Evolutionary conservation across 2,113 vertebrate genomes (phyloP), one percentile per base, ranked within the genome.

Genomic region (Chloebia gouldiae): DNA sequence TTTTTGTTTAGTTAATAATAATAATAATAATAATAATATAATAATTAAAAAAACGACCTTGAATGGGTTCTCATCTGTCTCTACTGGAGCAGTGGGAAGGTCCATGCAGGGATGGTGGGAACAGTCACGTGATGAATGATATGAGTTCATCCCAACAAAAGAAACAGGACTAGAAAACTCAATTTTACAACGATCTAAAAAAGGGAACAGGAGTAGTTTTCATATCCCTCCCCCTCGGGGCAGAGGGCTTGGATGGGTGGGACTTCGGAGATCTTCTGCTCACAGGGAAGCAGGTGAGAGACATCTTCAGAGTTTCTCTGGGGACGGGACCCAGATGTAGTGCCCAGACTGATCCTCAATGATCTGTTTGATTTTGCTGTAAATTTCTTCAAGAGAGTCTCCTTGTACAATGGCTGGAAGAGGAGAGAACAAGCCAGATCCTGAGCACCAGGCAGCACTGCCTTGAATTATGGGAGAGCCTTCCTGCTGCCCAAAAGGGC

Each of bases 281-380:
- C 97, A 97, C 97, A 97, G 97, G 96, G 97, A 98, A 98, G 96
- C 97, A 96, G 96, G 77, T 72, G 88, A 85, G 77, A 71, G 96
- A 95, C 95, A 97, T 97, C 98, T 98, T 99, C 99, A 99, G 98
- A 99, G 99, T 97, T 99, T 99, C 98, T 99, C 99, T 96, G 99
- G 98, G 97, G 99, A 99, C 1, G 99, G 98, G 96, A 99, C 99
- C 99, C 99, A 99, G 98, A 99, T 99, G 98, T 99, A 99, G 96
- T 99, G 99, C 93, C 99, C 99, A 2, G 99, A 99, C 97, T 99
- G 99, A 98, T 99, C 99, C 98, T 99, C 99, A 47, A 99, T 99
- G 98, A 99, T 99, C 97, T 99, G 98, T 98, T 99, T 99, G 97
- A 99, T 99, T 98, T 99, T 99, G 98, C 98, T 99, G 98, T 99